These are phyloP conservation scores for Pterocles orientalis DNA, from an alignment of 2,113 vertebrate species.

Conservation along the genomic window DNA sequence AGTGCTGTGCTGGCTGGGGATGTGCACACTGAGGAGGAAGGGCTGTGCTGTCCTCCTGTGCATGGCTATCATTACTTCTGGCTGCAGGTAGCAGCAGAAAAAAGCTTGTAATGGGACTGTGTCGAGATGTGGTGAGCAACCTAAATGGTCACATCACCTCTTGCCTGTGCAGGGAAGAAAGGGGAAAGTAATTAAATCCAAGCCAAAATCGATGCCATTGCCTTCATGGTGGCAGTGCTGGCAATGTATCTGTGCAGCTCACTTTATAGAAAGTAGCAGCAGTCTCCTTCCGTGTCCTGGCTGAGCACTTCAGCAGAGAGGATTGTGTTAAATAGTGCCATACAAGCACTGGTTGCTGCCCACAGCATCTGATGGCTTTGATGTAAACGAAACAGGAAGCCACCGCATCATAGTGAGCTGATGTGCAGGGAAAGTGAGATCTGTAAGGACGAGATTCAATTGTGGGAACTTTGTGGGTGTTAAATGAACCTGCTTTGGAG, in stretches of 20 bases:
- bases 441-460: constrained; percentile 33
- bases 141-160: background rate
- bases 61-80: background rate
- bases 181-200: background rate
- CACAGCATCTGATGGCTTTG: constrained; percentile 19
- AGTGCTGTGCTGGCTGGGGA: background rate
- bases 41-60: background rate
- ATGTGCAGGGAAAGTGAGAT: constrained; percentile 43
- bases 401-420: background rate
- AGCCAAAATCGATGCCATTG: background rate
- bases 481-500: constrained; percentile 71
- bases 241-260: background rate
- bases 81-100: background rate
- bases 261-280: background rate
- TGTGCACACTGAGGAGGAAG: background rate
- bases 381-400: constrained; percentile 41
- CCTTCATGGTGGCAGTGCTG: background rate
- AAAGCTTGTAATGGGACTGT: background rate
- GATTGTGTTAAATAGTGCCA: constrained; percentile 7
- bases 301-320: background rate
- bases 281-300: background rate
- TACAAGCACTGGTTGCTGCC: background rate
- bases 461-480: constrained; percentile 64
- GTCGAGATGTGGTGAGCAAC: fast-evolving
- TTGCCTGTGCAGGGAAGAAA: background rate